These are phyloP conservation scores for Rhinolophus ferrumequinum DNA, from an alignment of 2,113 vertebrate species.

Conservation along the genomic window DNA sequence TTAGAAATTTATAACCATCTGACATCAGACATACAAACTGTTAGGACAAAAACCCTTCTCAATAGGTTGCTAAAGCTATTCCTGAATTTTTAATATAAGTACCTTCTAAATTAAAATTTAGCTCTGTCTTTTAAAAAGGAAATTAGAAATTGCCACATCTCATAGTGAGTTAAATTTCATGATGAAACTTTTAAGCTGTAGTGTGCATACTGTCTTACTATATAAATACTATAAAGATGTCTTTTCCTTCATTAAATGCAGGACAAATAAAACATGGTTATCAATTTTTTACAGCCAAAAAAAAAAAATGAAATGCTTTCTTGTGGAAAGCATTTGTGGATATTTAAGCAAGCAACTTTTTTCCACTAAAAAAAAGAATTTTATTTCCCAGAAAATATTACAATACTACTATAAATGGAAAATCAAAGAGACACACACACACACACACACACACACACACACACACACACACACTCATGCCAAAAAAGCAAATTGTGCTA, in stretches of 20 bases:
- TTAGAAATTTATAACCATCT: conserved; percentile 22
- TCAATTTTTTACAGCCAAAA: not conserved
- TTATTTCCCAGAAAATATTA: conserved; percentile 7
- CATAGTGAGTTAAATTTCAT: not conserved
- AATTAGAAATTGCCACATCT: not conserved
- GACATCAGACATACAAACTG: not conserved
- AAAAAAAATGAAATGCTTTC: not conserved
- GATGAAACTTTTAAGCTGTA: not conserved
- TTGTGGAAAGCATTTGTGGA: not conserved
- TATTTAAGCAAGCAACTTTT: not conserved
- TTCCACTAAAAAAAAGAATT: not conserved
- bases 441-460: not conserved
- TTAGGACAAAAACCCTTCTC: conserved; percentile 35
- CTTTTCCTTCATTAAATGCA: not conserved
- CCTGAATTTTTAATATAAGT: not conserved
- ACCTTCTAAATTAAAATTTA: conserved; percentile 43
- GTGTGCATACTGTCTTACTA: not conserved
- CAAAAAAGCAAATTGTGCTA: not conserved
- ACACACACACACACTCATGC: not conserved
- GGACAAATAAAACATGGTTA: not conserved
- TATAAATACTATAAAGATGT: not conserved
- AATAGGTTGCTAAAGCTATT: conserved; percentile 43
- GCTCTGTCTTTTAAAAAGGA: conserved; percentile 41
- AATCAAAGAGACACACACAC: not conserved
- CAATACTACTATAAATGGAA: not conserved